phyloP scores from a whole-genome alignment of 2,888 invertebrate species.

The Abscondita cerata region DNA sequence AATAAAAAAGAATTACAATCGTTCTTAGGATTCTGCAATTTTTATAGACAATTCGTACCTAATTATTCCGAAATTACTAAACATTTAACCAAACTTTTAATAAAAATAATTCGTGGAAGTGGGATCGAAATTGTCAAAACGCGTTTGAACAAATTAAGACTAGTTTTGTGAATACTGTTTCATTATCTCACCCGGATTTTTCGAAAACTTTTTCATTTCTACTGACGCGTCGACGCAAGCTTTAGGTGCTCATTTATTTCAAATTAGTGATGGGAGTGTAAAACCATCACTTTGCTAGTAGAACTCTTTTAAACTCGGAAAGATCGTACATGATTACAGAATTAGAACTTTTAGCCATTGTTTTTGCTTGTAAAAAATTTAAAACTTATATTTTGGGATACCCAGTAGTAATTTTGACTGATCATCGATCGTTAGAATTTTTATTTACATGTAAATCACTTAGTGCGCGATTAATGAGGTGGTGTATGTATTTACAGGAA shows the following conservation, averaged over 20 bases:
- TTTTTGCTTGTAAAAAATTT: slow-evolving; percentile 14
- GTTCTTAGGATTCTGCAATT: slow-evolving; percentile 37
- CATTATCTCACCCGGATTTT: slow-evolving; percentile 2
- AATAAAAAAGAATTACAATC: slow-evolving; percentile 25
- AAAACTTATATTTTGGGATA: slow-evolving; percentile 7
- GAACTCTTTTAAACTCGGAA: slow-evolving; percentile 10
- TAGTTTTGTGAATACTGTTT: slow-evolving; percentile 1
- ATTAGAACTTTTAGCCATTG: slow-evolving; percentile 15
- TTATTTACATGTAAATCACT: slow-evolving; percentile 16
- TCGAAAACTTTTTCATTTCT: background rate
- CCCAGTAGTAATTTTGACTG: slow-evolving; percentile 4
- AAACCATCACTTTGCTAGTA: slow-evolving; percentile 8
- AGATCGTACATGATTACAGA: slow-evolving; percentile 12
- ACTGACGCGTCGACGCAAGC: slow-evolving; percentile 10
- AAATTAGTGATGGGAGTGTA: background rate
- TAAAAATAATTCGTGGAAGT: background rate
- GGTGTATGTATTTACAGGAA: slow-evolving; percentile 14
- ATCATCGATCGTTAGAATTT: slow-evolving; percentile 18
- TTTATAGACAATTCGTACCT: slow-evolving; percentile 28
- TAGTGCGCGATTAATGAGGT: slow-evolving; percentile 8
- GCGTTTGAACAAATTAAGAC: slow-evolving; percentile 11
- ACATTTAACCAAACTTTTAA: background rate
- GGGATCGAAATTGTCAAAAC: background rate
- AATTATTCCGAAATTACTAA: background rate
- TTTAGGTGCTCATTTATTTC: slow-evolving; percentile 8